Evolutionary conservation across 1,140 invertebrate genomes (phyloP), one percentile per base, ranked within the genome.

Genomic region (Cyphomyrmex costatus): DNA sequence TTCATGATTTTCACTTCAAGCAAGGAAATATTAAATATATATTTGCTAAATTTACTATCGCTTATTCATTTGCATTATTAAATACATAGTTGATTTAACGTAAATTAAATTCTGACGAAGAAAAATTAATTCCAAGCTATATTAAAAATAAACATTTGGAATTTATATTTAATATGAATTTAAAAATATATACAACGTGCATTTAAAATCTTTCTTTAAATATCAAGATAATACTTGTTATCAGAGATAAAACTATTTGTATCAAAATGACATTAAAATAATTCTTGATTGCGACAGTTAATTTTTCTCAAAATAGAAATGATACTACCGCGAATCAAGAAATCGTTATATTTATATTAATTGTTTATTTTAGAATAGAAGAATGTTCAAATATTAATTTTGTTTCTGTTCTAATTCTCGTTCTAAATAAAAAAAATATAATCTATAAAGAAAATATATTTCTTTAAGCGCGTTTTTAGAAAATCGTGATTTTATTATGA

Each of bases 81-180:
- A 79, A 33, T n/a, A n/a, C n/a, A n/a, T 19, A 51, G 12, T 36
- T 16, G 21, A 53, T 46, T 61, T 78, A 53, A 30, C 19, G 46
- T 65, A 46, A 49, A 33, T 21, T 14, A 24, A 78, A 74, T 74
- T 30, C 14, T 36, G 24, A 3, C 3, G 12, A 77, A 61, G 33
- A 8, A 42, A 24, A 36, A 76, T 58, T 12, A 27, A 42, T 60
- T 27, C 14, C n/a, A 24, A 76, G 33, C 19, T 42, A 30, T 7
- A 3, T 61, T 63, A 36, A 27, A 77, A 63, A 74, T 74, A 36
- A 24, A 7, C 53, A 30, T 56, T n/a, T 74, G 21, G 16, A 53
- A 74, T 56, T 33, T 42, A 42, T 42, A 42, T 42, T 42, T 53
- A 24, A 46, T 19, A n/a, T 33, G 33, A 49, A 19, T 2, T 46